Percentiles rank a stretch among this genome's conserved stretches.
These are phyloP conservation scores for Araneus ventricosus DNA, from an alignment of 1,140 invertebrate genomes.

Conservation along the genomic window DNA sequence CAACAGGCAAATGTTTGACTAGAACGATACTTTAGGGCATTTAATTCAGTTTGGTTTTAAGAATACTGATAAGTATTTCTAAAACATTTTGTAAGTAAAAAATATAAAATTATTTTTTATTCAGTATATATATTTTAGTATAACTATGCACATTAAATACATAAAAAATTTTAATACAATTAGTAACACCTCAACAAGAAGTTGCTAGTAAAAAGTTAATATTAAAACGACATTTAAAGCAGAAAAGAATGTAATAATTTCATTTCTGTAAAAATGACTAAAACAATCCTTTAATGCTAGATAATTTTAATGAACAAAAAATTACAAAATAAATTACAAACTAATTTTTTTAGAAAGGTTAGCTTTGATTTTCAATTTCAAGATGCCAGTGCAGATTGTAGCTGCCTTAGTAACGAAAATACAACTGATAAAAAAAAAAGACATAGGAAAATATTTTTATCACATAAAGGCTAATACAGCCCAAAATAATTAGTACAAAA, in stretches of 20 bases:
- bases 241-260: slow-evolving; percentile 24
- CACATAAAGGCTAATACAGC: slow-evolving; percentile 42
- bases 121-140: slow-evolving; percentile 10
- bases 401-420: slow-evolving; percentile 51
- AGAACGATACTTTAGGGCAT: slow-evolving; percentile 49
- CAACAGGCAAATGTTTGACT: slow-evolving; percentile 29
- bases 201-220: neutral
- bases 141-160: neutral
- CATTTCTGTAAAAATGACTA: neutral
- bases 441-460: slow-evolving; percentile 70
- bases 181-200: neutral
- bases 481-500: slow-evolving; percentile 62
- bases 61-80: neutral
- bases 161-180: slow-evolving; percentile 12
- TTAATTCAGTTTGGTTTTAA: neutral
- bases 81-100: slow-evolving; percentile 24
- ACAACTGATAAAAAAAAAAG: slow-evolving; percentile 34
- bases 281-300: slow-evolving; percentile 26
- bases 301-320: neutral
- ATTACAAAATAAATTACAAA: neutral
- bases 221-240: neutral
- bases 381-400: neutral
- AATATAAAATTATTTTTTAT: neutral
- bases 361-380: neutral
- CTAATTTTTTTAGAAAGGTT: neutral